These are phyloP conservation scores for Phrynocephalus versicolor DNA, from an alignment of 2,113 vertebrate genomes.

Conservation along the genomic window DNA sequence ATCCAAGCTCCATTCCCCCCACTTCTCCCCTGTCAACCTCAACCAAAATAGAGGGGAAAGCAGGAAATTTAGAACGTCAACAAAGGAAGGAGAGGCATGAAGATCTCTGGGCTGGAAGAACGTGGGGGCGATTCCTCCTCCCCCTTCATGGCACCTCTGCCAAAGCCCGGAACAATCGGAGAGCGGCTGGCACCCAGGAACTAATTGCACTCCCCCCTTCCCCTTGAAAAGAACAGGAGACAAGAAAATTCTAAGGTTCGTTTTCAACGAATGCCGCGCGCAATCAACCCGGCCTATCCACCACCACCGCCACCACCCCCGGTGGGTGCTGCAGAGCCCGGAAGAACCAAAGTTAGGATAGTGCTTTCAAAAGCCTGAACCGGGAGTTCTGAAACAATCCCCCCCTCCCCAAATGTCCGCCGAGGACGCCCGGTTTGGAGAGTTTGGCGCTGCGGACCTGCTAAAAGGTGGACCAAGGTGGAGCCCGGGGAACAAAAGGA, in stretches of 20 bases:
- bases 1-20: neutral
- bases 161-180: slow-evolving; percentile 19
- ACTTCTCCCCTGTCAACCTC: neutral
- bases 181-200: slow-evolving; percentile 10
- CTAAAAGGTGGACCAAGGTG: neutral
- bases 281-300: neutral
- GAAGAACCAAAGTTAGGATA: neutral
- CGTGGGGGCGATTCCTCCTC: slow-evolving; percentile 13
- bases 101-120: slow-evolving; percentile 1
- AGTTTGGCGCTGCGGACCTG: no score
- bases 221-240: neutral
- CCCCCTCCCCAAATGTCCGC: neutral
- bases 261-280: neutral
- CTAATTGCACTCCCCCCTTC: no score
- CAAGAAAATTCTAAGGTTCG: slow-evolving; percentile 30
- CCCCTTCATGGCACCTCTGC: neutral
- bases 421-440: no score
- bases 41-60: neutral
- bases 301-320: no score
- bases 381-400: neutral
- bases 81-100: slow-evolving; percentile 12
- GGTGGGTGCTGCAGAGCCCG: neutral
- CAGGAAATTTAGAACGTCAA: neutral
- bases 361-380: neutral
- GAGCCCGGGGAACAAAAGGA: neutral